A percentile compares a stretch with the other conserved stretches of the same genome.
Conservation (phyloP, 2,888 invertebrate species). For the Ypsolopha scabrella region DNA sequence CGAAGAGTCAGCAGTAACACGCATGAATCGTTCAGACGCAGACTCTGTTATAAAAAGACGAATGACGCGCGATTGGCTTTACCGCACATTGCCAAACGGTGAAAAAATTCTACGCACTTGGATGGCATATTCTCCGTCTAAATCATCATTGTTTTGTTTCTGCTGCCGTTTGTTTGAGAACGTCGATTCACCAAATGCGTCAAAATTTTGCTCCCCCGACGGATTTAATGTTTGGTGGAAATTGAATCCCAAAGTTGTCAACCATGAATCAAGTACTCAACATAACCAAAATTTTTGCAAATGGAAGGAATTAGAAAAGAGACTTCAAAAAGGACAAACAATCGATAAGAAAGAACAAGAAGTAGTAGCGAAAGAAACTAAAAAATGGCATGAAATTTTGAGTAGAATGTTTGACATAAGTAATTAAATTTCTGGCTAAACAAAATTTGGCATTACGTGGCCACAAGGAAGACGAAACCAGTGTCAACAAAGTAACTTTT, state of each 20-base stretch:
- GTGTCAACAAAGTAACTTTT: too few relatives aligned
- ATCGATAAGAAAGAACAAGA: conserved; percentile 13
- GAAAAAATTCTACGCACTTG: conserved; percentile 7
- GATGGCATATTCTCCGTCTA: conserved; percentile 7
- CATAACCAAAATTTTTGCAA: conserved; percentile 10
- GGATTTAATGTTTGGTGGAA: conserved; percentile 6
- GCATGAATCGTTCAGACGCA: conserved; percentile 5
- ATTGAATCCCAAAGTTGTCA: conserved; percentile 3
- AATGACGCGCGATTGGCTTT: conserved; percentile 6
- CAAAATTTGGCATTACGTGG: neutral
- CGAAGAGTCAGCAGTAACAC: conserved; percentile 2
- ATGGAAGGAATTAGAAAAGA: conserved; percentile 14
- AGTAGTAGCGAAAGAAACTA: neutral
- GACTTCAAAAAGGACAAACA: conserved; percentile 7
- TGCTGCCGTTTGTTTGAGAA: conserved; percentile 7
- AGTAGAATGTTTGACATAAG: too few relatives aligned
- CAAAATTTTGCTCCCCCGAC: conserved; percentile 2
- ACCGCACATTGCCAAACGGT: conserved; percentile 3
- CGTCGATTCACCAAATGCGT: neutral
- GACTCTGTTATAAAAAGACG: conserved; percentile 1
- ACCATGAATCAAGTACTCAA: conserved; percentile 11
- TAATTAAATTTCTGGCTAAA: too few relatives aligned
- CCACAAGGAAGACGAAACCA: too few relatives aligned
- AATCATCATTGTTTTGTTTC: conserved; percentile 7
- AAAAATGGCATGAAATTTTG: neutral